A percentile compares a stretch with the other conserved stretches of the same genome.
These are phyloP conservation scores for Discoglossus pictus DNA, from an alignment of 2,797 vertebrate species.

Conservation along the genomic window DNA sequence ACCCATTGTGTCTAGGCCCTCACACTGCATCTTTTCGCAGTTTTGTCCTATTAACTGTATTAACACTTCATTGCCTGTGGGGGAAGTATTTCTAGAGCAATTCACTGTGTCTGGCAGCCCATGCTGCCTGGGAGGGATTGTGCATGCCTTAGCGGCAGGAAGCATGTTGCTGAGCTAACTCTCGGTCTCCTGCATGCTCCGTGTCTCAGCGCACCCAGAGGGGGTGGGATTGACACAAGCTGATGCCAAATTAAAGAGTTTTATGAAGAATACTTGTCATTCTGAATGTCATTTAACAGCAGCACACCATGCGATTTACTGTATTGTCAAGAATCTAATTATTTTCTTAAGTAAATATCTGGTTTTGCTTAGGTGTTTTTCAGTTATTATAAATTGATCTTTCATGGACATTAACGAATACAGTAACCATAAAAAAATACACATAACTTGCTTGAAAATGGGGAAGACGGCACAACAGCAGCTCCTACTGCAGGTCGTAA, in stretches of 20 bases:
- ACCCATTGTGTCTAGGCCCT: neutral
- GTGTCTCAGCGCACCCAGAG: neutral
- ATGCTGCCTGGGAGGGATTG: conserved; percentile 23
- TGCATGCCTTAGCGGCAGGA: conserved; percentile 29
- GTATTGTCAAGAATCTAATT: no score
- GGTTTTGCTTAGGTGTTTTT: no score
- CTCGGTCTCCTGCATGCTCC: neutral
- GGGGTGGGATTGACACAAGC: neutral
- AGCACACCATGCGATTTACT: no score
- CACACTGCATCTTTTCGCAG: neutral
- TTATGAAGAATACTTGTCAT: neutral
- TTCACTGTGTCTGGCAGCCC: neutral
- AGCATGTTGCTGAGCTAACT: conserved; percentile 12
- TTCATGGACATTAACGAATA: no score
- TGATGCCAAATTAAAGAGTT: conserved; percentile 40
- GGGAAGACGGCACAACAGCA: no score
- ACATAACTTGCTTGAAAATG: no score
- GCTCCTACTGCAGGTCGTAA: no score
- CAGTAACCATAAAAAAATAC: no score
- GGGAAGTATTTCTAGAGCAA: no score
- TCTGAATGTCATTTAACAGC: conserved; percentile 1
- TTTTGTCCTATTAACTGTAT: neutral
- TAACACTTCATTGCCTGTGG: conserved; percentile 13
- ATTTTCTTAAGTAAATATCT: no score
- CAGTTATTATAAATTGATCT: no score